phyloP scores from a whole-genome alignment of 2,113 vertebrate species.

The Tachysurus fulvidraco region DNA sequence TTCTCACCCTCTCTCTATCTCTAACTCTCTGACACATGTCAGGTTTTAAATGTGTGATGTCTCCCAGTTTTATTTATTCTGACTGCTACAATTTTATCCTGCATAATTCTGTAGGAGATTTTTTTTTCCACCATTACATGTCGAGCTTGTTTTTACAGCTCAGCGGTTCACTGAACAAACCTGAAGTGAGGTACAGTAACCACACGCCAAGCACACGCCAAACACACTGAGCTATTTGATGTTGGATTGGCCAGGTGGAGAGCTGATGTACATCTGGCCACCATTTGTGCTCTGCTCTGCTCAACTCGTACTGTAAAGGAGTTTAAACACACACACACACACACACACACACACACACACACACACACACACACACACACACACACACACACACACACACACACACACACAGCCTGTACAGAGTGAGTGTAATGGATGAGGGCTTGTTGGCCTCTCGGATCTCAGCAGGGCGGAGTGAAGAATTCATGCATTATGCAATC shows the following conservation, averaged over 20 bases:
- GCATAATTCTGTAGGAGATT: neutral
- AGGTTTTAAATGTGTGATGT: neutral
- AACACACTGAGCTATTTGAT: slow-evolving; percentile 11
- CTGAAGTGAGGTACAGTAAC: neutral
- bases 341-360: slow-evolving; percentile 14
- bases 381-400: slow-evolving; percentile 10
- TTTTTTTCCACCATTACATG: neutral
- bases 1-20: neutral
- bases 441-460: neutral
- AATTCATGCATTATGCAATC: neutral
- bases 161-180: slow-evolving; percentile 7
- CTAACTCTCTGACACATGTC: neutral
- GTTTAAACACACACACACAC: slow-evolving; percentile 3
- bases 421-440: neutral
- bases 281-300: neutral
- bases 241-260: neutral
- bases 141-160: neutral
- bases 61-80: slow-evolving; percentile 1
- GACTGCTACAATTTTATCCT: neutral
- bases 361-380: slow-evolving; percentile 10
- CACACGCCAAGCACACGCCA: neutral
- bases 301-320: neutral
- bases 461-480: slow-evolving; percentile 23
- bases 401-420: neutral
- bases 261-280: slow-evolving; percentile 5